Percentiles rank a stretch among this genome's conserved stretches.
Conservation (phyloP, 2,888 invertebrate species). For the Harpalus rufipes region DNA sequence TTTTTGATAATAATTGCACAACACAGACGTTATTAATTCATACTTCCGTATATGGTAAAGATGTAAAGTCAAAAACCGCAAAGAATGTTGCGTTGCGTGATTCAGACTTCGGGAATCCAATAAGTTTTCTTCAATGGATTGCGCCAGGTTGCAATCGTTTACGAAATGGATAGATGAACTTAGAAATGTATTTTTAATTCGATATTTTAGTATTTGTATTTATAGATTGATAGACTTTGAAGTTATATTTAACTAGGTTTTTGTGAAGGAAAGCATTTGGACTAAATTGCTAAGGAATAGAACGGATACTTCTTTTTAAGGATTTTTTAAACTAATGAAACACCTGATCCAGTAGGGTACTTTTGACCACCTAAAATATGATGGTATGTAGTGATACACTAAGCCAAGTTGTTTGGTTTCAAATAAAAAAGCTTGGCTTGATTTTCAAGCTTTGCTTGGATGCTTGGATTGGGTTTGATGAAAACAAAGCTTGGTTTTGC, state of each 20-base stretch:
- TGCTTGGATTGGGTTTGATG: too few species aligned
- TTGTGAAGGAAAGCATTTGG: background rate
- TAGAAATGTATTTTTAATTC: background rate
- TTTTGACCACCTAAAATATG: too few species aligned
- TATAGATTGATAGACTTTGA: background rate
- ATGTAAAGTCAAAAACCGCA: background rate
- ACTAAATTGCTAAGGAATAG: background rate
- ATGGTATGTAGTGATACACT: too few species aligned
- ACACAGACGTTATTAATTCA: too few species aligned
- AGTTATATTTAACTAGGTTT: background rate
- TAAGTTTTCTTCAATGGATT: background rate
- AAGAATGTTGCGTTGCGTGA: background rate
- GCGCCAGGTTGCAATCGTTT: background rate
- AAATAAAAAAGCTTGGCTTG: too few species aligned
- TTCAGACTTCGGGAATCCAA: background rate
- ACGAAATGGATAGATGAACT: background rate
- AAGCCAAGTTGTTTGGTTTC: too few species aligned
- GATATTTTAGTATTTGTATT: background rate
- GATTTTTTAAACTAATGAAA: too few species aligned
- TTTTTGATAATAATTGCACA: too few species aligned
- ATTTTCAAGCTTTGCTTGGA: too few species aligned
- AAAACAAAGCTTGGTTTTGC: too few species aligned
- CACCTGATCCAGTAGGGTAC: too few species aligned
- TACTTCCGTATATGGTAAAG: background rate
- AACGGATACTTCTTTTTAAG: background rate